These are phyloP conservation scores for Xylota segnis DNA, from an alignment of 2,888 invertebrate genomes.

Conservation along the genomic window DNA sequence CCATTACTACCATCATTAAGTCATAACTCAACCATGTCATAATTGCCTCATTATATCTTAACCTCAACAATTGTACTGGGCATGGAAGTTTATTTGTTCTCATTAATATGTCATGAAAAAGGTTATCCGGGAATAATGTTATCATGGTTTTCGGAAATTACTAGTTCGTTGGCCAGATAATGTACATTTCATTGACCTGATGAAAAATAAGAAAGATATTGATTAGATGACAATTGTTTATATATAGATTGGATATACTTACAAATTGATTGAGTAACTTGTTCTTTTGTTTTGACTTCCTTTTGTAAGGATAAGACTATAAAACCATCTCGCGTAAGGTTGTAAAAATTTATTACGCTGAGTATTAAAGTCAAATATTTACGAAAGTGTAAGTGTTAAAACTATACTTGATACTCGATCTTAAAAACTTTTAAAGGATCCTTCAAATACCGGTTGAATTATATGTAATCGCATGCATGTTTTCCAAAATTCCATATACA, in stretches of 20 bases:
- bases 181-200: constrained; percentile 4
- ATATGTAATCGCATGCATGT: no score
- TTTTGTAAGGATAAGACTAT: no score
- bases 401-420: no score
- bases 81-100: neutral
- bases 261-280: neutral
- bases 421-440: no score
- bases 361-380: no score
- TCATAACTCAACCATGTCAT: constrained; percentile 2
- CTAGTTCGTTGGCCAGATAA: constrained; percentile 6
- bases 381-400: no score
- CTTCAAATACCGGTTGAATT: no score
- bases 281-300: neutral
- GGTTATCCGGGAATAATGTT: neutral
- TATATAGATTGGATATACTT: neutral
- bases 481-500: no score
- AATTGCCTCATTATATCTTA: neutral
- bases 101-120: constrained; percentile 1
- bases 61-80: neutral
- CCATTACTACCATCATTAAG: neutral
- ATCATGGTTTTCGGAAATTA: neutral
- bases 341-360: no score
- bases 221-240: neutral
- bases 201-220: neutral
- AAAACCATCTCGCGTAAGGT: no score